phyloP scores from a whole-genome alignment of 2,797 vertebrate genomes.

The Malacoctenus gilli region DNA sequence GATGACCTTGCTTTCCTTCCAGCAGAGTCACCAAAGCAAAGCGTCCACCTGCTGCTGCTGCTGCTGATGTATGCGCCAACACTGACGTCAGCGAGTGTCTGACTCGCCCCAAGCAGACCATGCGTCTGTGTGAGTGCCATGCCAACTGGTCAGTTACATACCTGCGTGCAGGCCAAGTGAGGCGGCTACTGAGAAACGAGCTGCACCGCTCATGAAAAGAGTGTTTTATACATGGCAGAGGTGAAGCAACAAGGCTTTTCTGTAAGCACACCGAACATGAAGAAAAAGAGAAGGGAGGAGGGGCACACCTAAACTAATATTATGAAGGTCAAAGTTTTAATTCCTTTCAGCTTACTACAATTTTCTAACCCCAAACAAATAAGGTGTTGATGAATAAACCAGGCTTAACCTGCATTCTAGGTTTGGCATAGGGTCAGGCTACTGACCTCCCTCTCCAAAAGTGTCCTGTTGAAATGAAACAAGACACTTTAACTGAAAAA shows the following conservation, averaged over 20 bases:
- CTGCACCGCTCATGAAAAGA: slow-evolving; percentile 72
- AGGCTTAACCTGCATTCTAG: too few relatives aligned
- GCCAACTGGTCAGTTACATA: slow-evolving; percentile 20
- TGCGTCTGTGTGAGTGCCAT: slow-evolving; percentile 6
- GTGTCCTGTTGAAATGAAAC: too few relatives aligned
- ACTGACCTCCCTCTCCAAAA: too few relatives aligned
- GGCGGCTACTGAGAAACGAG: slow-evolving; percentile 34
- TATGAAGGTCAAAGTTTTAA: slow-evolving; percentile 11
- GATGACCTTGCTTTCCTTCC: slow-evolving; percentile 6
- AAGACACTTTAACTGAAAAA: too few relatives aligned
- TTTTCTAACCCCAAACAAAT: too few relatives aligned
- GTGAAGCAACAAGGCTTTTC: slow-evolving; percentile 63
- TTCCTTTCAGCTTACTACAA: background rate
- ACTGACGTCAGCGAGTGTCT: slow-evolving; percentile 33
- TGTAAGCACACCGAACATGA: slow-evolving; percentile 45
- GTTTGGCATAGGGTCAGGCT: too few relatives aligned
- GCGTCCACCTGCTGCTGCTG: slow-evolving; percentile 5
- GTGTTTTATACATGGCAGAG: slow-evolving; percentile 67
- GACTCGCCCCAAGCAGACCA: slow-evolving; percentile 17
- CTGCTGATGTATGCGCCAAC: slow-evolving; percentile 5
- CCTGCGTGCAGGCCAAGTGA: slow-evolving; percentile 48
- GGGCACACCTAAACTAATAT: slow-evolving; percentile 50
- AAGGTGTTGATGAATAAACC: too few relatives aligned
- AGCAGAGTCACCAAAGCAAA: background rate
- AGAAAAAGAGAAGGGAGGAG: slow-evolving; percentile 3